A percentile compares a stretch with the other conserved stretches of the same genome.
phyloP scores from a whole-genome alignment of 2,113 vertebrate genomes.

The Dasypus novemcinctus region DNA sequence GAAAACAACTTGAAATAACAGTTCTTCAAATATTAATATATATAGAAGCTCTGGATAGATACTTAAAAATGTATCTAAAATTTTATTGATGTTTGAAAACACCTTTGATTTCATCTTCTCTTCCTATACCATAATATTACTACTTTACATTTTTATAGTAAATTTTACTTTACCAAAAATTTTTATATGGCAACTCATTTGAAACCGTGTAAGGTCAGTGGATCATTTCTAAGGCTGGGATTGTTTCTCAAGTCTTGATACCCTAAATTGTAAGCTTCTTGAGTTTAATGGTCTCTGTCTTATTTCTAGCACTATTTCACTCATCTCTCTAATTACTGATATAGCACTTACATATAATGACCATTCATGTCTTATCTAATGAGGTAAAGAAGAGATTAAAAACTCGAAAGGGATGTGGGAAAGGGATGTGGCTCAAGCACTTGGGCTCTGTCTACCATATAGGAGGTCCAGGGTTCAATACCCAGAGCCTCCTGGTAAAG shows the following conservation, averaged over 20 bases:
- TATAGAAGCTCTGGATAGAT: not conserved
- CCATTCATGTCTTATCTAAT: not conserved
- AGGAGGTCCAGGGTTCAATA: too few relatives aligned
- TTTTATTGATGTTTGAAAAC: constrained; percentile 19
- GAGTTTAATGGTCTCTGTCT: not conserved
- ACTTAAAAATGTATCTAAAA: not conserved
- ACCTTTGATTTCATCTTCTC: not conserved
- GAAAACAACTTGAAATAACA: constrained; percentile 4
- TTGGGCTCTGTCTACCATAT: too few relatives aligned
- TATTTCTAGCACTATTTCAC: not conserved
- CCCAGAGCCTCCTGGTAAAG: too few relatives aligned
- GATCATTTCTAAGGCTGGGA: not conserved
- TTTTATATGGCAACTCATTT: not conserved
- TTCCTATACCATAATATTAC: not conserved
- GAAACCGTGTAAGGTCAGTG: not conserved
- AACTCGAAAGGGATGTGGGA: too few relatives aligned
- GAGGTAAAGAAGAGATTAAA: not conserved
- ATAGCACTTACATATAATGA: not conserved
- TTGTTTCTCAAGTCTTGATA: not conserved
- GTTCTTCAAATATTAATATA: not conserved
- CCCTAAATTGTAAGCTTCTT: not conserved
- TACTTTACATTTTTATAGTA: not conserved
- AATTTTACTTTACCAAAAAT: not conserved
- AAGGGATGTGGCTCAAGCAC: too few relatives aligned
- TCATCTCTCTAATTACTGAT: not conserved